Conservation (phyloP, 2,113 vertebrate species). For the Piaya cayana region DNA sequence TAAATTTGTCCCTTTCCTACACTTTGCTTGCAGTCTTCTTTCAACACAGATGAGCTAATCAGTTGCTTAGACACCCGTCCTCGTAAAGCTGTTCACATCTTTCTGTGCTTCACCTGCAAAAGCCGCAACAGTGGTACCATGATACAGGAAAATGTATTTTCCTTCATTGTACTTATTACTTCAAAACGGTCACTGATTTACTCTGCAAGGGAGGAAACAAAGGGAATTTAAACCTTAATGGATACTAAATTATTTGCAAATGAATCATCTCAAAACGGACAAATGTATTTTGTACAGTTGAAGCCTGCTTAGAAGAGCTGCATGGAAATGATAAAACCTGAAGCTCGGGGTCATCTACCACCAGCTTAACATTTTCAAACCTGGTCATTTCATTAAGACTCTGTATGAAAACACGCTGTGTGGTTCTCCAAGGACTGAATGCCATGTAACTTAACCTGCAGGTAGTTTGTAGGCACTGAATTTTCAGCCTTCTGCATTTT, state of each 20-base stretch:
- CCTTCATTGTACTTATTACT: constrained; percentile 55
- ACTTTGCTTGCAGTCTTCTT: constrained; percentile 37
- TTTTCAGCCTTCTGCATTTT: background rate
- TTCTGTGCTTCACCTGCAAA: constrained; percentile 60
- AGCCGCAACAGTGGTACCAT: constrained; percentile 29
- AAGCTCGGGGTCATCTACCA: constrained; percentile 44
- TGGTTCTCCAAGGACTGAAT: background rate
- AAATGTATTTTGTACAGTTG: constrained; percentile 27
- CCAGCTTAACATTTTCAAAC: constrained; percentile 39
- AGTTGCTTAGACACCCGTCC: constrained; percentile 70
- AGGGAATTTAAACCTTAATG: constrained; percentile 71
- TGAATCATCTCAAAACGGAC: constrained; percentile 61
- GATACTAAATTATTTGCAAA: constrained; percentile 75
- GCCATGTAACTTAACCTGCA: background rate
- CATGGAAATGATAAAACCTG: constrained; percentile 37
- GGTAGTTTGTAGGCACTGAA: background rate
- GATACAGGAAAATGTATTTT: constrained; percentile 46
- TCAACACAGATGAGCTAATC: constrained; percentile 66
- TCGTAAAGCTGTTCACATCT: constrained; percentile 53
- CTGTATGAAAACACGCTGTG: rapidly evolving
- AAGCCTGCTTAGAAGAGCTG: constrained; percentile 58
- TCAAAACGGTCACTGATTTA: constrained; percentile 66
- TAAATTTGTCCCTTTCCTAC: constrained; percentile 53
- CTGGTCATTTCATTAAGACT: background rate
- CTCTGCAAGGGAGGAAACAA: constrained; percentile 59